Evolutionary conservation across 2,888 invertebrate genomes (phyloP).

Genomic region (Serrognathus titanus): DNA sequence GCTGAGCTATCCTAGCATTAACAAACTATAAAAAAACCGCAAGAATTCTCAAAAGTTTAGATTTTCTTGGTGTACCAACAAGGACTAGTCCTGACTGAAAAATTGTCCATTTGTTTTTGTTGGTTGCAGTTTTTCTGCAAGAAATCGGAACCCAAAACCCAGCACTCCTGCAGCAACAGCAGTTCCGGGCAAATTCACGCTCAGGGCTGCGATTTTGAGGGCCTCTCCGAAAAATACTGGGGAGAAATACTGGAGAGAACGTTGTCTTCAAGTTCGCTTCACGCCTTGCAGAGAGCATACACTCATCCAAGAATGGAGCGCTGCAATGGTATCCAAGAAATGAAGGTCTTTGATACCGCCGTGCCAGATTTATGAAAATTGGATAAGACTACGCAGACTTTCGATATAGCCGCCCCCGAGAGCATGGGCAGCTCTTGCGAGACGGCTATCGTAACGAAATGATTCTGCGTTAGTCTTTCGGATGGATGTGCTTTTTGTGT

Average conservation of each 20-base stretch:
- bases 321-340: constrained; percentile 45
- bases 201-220: constrained; percentile 52
- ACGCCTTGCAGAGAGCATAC: constrained; percentile 52
- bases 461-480: constrained; percentile 15
- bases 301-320: constrained; percentile 37
- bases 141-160: constrained; percentile 28
- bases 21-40: no score
- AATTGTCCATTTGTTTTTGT: no score
- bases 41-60: no score
- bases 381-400: constrained; percentile 49
- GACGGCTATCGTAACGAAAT: constrained; percentile 19
- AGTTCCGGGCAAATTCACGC: constrained; percentile 37
- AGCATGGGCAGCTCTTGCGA: constrained; percentile 43
- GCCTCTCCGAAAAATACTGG: constrained; percentile 58
- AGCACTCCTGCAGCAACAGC: constrained; percentile 40
- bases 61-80: no score
- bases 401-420: constrained; percentile 33
- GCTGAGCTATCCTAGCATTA: no score
- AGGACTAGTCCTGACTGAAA: no score
- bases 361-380: constrained; percentile 50
- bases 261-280: constrained; percentile 71
- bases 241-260: constrained; percentile 73
- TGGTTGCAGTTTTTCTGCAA: constrained; percentile 39
- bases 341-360: constrained; percentile 43
- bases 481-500: constrained; percentile 2